These are phyloP conservation scores for Notolepis coatsorum DNA, from an alignment of 2,797 vertebrate genomes.

Conservation along the genomic window DNA sequence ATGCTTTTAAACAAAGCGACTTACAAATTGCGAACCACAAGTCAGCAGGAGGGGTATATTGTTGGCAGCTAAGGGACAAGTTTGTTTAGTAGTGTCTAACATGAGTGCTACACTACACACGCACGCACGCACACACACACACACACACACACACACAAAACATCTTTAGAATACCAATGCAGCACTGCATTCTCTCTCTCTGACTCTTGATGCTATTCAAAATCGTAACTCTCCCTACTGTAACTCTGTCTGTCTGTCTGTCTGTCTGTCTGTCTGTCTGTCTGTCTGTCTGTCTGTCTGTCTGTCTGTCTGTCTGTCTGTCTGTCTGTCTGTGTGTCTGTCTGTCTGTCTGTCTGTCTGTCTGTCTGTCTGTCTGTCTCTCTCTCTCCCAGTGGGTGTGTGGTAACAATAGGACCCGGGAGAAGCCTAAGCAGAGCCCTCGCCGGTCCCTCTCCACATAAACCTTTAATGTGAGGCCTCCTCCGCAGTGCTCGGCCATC, in stretches of 20 bases:
- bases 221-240: no score
- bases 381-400: constrained; percentile 70
- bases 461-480: constrained; percentile 87
- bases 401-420: constrained; percentile 80
- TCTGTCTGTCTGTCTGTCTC: neutral
- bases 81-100: neutral
- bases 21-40: no score
- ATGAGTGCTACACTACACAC: neutral
- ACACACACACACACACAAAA: constrained; percentile 10
- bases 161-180: no score
- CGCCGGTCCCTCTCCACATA: constrained; percentile 82
- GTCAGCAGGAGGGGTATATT: no score
- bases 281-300: neutral
- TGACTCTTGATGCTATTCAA: no score
- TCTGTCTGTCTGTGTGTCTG: neutral
- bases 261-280: neutral
- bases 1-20: no score
- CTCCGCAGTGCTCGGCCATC: constrained; percentile 80
- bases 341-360: neutral
- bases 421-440: constrained; percentile 75
- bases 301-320: neutral
- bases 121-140: constrained; percentile 20
- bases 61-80: no score
- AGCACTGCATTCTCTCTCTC: no score
- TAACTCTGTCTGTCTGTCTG: neutral